Evolutionary conservation across 2,797 vertebrate species (phyloP).

Genomic region (Morus bassanus): DNA sequence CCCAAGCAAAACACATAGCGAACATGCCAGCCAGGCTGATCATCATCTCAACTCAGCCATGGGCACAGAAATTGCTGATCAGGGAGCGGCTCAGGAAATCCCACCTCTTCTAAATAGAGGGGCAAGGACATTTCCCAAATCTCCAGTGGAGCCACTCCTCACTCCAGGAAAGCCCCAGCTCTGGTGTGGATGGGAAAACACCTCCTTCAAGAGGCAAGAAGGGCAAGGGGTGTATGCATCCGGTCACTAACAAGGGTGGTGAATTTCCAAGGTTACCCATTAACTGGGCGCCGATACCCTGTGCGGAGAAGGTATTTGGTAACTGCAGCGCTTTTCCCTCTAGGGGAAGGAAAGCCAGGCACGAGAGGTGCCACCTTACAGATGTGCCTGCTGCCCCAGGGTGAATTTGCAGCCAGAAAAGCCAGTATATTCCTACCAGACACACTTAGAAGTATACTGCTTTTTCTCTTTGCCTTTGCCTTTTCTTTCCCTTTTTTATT

Average conservation of each 20-base stretch:
- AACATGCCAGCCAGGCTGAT: background rate
- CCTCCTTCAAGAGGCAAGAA: background rate
- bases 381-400: rapidly evolving
- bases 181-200: background rate
- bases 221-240: rapidly evolving
- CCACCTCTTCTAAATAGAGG: background rate
- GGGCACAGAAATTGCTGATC: background rate
- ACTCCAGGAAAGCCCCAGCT: background rate
- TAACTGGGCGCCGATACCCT: rapidly evolving
- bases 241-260: rapidly evolving
- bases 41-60: background rate
- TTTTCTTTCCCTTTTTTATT: too few relatives aligned
- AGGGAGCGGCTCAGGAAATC: rapidly evolving
- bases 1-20: rapidly evolving
- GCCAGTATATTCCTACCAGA: background rate
- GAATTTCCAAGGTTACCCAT: background rate
- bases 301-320: background rate
- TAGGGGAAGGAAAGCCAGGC: background rate
- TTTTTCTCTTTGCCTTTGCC: background rate
- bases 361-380: background rate
- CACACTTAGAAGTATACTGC: background rate
- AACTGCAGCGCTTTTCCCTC: background rate
- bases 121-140: background rate
- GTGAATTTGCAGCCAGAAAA: background rate
- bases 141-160: rapidly evolving